These are phyloP conservation scores for Cheilosia vulpina DNA, from an alignment of 2,888 invertebrate species.

Conservation along the genomic window DNA sequence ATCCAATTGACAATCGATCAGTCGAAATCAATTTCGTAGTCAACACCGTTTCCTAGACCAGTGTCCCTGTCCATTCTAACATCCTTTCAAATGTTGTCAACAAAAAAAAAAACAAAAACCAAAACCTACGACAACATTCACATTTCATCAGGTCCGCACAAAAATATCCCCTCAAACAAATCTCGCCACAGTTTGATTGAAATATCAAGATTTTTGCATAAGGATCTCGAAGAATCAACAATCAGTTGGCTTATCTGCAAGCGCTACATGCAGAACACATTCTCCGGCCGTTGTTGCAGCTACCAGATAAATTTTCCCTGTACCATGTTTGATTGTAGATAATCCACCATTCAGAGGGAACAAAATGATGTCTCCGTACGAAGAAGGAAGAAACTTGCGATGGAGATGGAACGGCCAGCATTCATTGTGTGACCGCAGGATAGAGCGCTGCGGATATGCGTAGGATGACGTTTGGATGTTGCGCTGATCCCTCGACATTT, in stretches of 20 bases:
- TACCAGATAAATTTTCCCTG: slow-evolving; percentile 64
- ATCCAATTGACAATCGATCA: slow-evolving; percentile 15
- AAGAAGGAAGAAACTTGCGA: slow-evolving; percentile 12
- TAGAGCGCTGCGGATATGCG: slow-evolving; percentile 37
- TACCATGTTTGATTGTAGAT: slow-evolving; percentile 63
- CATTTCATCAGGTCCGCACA: slow-evolving; percentile 22
- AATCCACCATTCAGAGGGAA: slow-evolving; percentile 41
- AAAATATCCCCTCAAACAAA: background rate
- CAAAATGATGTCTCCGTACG: slow-evolving; percentile 25
- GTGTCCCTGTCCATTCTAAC: background rate
- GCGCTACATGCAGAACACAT: slow-evolving; percentile 54
- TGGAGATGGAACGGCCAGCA: background rate
- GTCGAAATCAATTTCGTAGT: slow-evolving; percentile 5
- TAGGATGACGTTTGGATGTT: slow-evolving; percentile 69
- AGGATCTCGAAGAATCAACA: slow-evolving; percentile 44
- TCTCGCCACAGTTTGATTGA: slow-evolving; percentile 55
- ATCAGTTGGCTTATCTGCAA: slow-evolving; percentile 39
- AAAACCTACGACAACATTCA: slow-evolving; percentile 8
- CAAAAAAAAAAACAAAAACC: background rate
- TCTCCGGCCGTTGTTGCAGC: slow-evolving; percentile 47
- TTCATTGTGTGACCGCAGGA: slow-evolving; percentile 11
- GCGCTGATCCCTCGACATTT: slow-evolving; percentile 49
- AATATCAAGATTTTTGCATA: slow-evolving; percentile 71
- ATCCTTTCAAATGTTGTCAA: slow-evolving; percentile 39
- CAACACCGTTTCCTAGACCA: slow-evolving; percentile 9